phyloP scores from a whole-genome alignment of 2,797 vertebrate genomes.

The Semaprochilodus insignis region DNA sequence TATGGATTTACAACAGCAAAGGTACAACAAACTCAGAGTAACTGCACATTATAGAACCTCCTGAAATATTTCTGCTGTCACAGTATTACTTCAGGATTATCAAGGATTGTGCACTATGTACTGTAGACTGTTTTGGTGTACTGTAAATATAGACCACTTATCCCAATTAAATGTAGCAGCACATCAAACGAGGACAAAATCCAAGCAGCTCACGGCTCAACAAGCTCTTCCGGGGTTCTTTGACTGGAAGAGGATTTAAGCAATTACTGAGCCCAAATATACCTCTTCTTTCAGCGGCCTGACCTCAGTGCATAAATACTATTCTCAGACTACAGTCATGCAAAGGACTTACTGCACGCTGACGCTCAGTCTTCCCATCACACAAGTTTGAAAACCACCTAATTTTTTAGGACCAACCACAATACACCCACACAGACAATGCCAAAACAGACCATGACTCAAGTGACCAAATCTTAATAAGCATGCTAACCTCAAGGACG shows the following conservation, averaged over 20 bases:
- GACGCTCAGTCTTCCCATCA: not conserved
- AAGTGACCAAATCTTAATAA: not conserved
- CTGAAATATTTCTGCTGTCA: not conserved
- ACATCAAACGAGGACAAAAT: constrained; percentile 50
- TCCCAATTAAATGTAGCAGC: constrained; percentile 58
- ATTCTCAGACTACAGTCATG: constrained; percentile 29
- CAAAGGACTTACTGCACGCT: constrained; percentile 15
- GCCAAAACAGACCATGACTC: not conserved
- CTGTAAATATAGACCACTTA: constrained; percentile 57
- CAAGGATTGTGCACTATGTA: constrained; percentile 18
- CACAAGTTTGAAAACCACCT: not conserved
- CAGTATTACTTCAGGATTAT: constrained; percentile 4
- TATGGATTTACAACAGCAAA: not conserved
- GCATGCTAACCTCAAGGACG: not conserved
- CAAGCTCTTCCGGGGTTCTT: constrained; percentile 72
- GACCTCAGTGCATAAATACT: constrained; percentile 36
- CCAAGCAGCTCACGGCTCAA: constrained; percentile 64
- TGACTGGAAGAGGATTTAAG: constrained; percentile 71
- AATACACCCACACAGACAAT: not conserved
- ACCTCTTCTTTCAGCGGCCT: constrained; percentile 36
- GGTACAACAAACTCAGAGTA: not conserved
- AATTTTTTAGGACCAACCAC: constrained; percentile 4
- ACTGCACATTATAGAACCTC: not conserved
- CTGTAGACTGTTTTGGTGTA: constrained; percentile 9
- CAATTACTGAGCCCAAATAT: constrained; percentile 75